phyloP scores from a whole-genome alignment of 1,140 invertebrate genomes.

The Phymastichus coffea region DNA sequence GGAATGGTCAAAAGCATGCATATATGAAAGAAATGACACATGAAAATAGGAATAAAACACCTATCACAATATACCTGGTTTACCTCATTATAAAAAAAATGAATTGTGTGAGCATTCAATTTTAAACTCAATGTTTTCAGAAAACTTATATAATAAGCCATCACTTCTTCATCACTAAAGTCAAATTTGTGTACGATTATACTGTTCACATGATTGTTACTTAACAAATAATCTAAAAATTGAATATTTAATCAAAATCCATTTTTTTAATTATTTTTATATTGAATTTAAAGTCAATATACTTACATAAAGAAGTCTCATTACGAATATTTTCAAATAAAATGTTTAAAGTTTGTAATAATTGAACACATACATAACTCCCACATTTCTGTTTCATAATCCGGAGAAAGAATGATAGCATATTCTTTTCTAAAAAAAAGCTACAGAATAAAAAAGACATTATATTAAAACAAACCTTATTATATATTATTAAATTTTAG shows the following conservation, averaged over 20 bases:
- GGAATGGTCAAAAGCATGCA: too few species aligned
- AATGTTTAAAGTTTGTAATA: conserved; percentile 98
- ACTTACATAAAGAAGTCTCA: conserved; percentile 97
- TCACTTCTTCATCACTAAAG: conserved; percentile 99
- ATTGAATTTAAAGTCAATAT: conserved; percentile 2
- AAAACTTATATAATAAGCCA: conserved; percentile 99
- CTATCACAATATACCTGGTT: conserved; percentile 50
- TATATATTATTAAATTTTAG: background rate
- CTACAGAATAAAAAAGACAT: conserved; percentile 65
- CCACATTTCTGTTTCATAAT: conserved; percentile 98
- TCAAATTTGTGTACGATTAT: conserved; percentile 99
- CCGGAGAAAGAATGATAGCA: conserved; percentile 96
- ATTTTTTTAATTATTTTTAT: conserved; percentile 1
- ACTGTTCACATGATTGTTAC: conserved; percentile 99
- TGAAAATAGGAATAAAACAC: conserved; percentile 18
- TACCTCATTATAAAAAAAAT: conserved; percentile 99
- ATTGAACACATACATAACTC: conserved; percentile 95
- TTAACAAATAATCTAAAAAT: conserved; percentile 94
- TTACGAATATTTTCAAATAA: conserved; percentile 99
- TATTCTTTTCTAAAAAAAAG: conserved; percentile 99
- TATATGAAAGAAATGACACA: background rate
- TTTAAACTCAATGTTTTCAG: conserved; percentile 97
- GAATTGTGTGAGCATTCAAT: conserved; percentile 97
- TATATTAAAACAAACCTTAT: conserved; percentile 20
- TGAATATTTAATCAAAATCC: conserved; percentile 5